Percentiles rank a stretch among this genome's conserved stretches.
These are phyloP conservation scores for Tautogolabrus adspersus DNA, from an alignment of 2,113 vertebrate genomes.

Conservation along the genomic window DNA sequence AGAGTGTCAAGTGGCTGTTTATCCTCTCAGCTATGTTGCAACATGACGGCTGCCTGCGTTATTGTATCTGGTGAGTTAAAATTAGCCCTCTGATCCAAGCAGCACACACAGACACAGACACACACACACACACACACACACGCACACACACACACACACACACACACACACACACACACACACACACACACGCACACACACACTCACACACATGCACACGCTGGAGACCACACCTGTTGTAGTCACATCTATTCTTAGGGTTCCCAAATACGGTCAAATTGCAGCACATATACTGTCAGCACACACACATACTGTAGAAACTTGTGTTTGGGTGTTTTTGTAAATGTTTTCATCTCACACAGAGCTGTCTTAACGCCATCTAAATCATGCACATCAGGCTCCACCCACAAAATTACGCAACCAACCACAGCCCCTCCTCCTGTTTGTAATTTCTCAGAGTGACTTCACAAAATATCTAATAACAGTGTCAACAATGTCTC, in stretches of 20 bases:
- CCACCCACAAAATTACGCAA: slow-evolving; percentile 16
- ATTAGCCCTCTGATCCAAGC: slow-evolving; percentile 74
- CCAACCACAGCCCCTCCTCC: background rate
- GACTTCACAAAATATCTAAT: background rate
- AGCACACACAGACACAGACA: slow-evolving; percentile 3
- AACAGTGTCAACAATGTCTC: background rate
- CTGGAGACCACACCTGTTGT: slow-evolving; percentile 85
- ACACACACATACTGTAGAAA: background rate
- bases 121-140: slow-evolving; percentile 7
- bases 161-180: slow-evolving; percentile 8
- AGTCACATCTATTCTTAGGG: slow-evolving; percentile 88
- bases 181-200: too few species aligned
- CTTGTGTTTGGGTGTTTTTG: background rate
- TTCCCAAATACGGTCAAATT: slow-evolving; percentile 84
- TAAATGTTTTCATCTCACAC: background rate
- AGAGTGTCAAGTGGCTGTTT: slow-evolving; percentile 40
- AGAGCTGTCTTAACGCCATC: too few species aligned
- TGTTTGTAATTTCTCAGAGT: background rate
- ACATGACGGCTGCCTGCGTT: slow-evolving; percentile 2
- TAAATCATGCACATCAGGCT: background rate
- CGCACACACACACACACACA: slow-evolving; percentile 75
- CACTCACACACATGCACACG: too few species aligned
- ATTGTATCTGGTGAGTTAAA: slow-evolving; percentile 75
- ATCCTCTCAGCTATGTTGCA: slow-evolving; percentile 46
- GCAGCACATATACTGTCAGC: slow-evolving; percentile 28